phyloP scores from a whole-genome alignment of 1,140 invertebrate genomes.

The Lerema accius region DNA sequence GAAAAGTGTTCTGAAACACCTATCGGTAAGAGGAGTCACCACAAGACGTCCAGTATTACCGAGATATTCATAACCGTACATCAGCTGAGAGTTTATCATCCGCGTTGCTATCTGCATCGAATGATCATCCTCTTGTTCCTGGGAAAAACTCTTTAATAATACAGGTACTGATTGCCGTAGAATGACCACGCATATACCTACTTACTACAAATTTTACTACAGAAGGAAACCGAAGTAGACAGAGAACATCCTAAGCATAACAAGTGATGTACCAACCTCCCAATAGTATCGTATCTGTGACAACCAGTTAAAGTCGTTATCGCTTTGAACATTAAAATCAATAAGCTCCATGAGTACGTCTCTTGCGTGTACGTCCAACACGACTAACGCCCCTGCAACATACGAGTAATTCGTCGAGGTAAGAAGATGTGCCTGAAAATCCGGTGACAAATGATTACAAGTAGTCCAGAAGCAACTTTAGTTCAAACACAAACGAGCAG shows the following conservation, averaged over 20 bases:
- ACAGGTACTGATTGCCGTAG: no score
- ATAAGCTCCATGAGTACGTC: conserved; percentile 92
- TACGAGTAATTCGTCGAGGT: neutral
- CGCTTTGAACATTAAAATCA: conserved; percentile 85
- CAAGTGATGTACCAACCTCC: conserved; percentile 89
- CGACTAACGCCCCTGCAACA: conserved; percentile 91
- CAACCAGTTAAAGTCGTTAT: conserved; percentile 96
- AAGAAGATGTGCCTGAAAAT: no score
- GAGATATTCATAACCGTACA: conserved; percentile 98
- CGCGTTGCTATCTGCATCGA: conserved; percentile 86
- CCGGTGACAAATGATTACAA: no score
- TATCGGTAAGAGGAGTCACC: conserved; percentile 95
- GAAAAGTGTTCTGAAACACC: conserved; percentile 96
- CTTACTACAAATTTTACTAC: no score
- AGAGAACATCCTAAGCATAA: no score
- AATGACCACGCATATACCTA: no score
- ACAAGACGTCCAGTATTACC: conserved; percentile 95
- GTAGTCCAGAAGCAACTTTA: no score
- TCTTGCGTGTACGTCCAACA: conserved; percentile 95
- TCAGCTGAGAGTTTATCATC: conserved; percentile 96
- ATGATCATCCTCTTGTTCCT: conserved; percentile 69
- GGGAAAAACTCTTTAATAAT: conserved; percentile 13
- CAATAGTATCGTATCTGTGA: conserved; percentile 96
- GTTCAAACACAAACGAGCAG: no score
- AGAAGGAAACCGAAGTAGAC: no score